Conservation (phyloP, 1,140 invertebrate genomes). For the Glomeris maerens region DNA sequence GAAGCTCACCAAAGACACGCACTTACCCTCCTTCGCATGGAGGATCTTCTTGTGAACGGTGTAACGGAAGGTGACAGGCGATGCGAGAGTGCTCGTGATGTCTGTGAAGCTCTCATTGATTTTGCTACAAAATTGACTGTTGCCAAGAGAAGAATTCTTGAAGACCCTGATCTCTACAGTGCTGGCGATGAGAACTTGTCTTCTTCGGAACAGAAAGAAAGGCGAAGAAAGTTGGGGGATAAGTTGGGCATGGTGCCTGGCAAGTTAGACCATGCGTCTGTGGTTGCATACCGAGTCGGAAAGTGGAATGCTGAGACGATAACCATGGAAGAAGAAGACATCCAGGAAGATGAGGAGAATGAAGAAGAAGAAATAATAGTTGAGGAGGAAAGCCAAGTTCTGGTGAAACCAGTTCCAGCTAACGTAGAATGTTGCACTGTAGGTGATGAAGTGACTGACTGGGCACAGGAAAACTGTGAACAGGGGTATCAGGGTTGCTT, state of each 20-base stretch:
- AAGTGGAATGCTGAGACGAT: constrained; percentile 9
- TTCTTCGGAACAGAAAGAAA: constrained; percentile 43
- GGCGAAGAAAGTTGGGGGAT: constrained; percentile 52
- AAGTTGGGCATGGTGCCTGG: constrained; percentile 64
- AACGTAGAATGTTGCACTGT: too few species aligned
- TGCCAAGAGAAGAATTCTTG: constrained; percentile 59
- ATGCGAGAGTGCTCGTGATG: constrained; percentile 39
- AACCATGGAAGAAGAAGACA: too few species aligned
- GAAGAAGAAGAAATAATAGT: too few species aligned
- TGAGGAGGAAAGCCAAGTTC: too few species aligned
- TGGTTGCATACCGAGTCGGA: constrained; percentile 65
- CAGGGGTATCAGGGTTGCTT: too few species aligned
- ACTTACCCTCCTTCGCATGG: constrained; percentile 58
- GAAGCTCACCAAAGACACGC: constrained; percentile 67
- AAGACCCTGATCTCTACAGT: constrained; percentile 65
- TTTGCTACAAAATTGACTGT: constrained; percentile 60
- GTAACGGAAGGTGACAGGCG: constrained; percentile 40
- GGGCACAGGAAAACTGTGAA: too few species aligned
- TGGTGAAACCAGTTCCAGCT: too few species aligned
- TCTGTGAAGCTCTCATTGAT: constrained; percentile 60
- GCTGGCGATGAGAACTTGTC: constrained; percentile 37
- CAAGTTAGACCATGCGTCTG: constrained; percentile 82
- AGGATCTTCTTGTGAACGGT: constrained; percentile 60
- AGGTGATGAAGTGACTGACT: too few species aligned
- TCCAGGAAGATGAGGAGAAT: too few species aligned